phyloP scores from a whole-genome alignment of 2,113 vertebrate species.

The Scomber colias region DNA sequence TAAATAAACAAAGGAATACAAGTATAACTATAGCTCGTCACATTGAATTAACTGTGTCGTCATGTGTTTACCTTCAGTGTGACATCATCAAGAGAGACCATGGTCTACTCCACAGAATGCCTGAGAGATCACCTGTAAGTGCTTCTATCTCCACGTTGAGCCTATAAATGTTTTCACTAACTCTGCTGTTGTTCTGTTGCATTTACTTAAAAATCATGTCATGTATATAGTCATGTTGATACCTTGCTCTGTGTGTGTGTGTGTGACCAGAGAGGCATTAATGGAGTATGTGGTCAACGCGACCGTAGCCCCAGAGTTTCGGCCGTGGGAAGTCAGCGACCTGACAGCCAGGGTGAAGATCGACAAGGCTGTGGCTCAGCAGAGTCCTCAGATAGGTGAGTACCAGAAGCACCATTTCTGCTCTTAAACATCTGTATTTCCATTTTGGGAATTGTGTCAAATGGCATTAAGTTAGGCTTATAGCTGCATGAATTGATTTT shows the following conservation, averaged over 20 bases:
- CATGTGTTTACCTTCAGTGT: conserved; percentile 83
- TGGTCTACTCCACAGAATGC: conserved; percentile 90
- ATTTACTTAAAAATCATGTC: neutral
- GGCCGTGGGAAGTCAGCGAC: conserved; percentile 90
- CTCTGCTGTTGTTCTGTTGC: neutral
- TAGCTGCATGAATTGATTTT: no score
- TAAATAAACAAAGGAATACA: conserved; percentile 9
- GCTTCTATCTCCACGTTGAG: neutral
- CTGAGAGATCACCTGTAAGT: conserved; percentile 91
- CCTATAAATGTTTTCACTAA: neutral
- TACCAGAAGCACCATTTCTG: neutral
- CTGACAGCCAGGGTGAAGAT: conserved; percentile 86
- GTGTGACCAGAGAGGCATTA: conserved; percentile 86
- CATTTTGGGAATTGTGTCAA: neutral
- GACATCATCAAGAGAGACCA: conserved; percentile 89
- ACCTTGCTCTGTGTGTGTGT: neutral
- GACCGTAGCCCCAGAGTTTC: conserved; percentile 92
- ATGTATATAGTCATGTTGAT: neutral
- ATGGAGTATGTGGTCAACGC: conserved; percentile 94
- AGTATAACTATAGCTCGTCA: neutral
- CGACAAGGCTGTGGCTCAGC: conserved; percentile 89
- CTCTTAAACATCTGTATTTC: neutral
- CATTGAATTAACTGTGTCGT: conserved; percentile 28
- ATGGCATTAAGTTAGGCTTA: no score
- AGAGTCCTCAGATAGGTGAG: conserved; percentile 91